Evolutionary conservation across 2,888 invertebrate genomes (phyloP), one percentile per base, ranked within the genome.

Genomic region (Scaptomyza tumidula): DNA sequence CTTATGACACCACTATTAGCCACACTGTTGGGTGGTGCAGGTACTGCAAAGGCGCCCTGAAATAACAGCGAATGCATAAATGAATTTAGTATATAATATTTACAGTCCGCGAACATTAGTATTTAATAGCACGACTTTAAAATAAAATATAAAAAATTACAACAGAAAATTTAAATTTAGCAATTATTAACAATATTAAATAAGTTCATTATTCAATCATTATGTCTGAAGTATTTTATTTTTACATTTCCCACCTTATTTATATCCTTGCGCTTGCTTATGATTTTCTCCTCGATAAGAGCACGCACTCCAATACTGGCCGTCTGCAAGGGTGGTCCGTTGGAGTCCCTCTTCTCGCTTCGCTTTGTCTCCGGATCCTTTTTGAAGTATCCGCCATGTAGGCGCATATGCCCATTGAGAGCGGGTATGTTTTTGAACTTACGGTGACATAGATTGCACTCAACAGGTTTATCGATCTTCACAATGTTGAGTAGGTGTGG

Each of bases 341-440:
- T 94, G 2, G 95, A 93, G 90, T 97, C 97, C 89, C 96, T 97
- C 91, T 97, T 97, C 82, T 97, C 97, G 86, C 94, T 93, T 91
- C 97, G 97, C 91, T 97, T 97, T 77, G 94, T 95, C 83, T 97
- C 97, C 0, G 96, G 95, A 90, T 97, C 97, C 95, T 97, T 98
- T 93, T 98, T 98, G 90, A 98, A 97, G 92, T 98, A 99, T 61
- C 99, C 98, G 46, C 99, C 99, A 92, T 99, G 99, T 74, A 99
- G 94, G 88, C 99, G 94, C 99, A 99, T 99, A 91, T 99, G 99
- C 9, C 99, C 99, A 92, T 99, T 99, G 61, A 99, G 95, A 31
- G 99, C 99, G 24, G 98, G 98, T 92, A 98, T 97, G 92, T 98
- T 99, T 93, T 99, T 99, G 93, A 99, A 99, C 91, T 97, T 96